Evolutionary conservation across 2,888 invertebrate genomes (phyloP).

Genomic region (Leptinotarsa peninsularis): DNA sequence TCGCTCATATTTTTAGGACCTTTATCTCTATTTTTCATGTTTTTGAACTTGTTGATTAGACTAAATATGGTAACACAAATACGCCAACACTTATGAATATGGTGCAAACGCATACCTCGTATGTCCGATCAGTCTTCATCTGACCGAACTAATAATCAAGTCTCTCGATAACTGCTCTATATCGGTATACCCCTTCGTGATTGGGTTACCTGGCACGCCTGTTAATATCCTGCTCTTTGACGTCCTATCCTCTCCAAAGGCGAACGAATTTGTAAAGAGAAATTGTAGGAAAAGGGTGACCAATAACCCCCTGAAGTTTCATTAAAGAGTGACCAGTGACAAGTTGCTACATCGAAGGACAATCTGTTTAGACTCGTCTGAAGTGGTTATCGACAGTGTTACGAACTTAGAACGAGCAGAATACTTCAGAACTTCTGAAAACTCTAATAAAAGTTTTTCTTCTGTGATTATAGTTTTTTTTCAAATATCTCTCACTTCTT

Average conservation of each 20-base stretch:
- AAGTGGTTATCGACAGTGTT: neutral
- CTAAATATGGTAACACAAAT: neutral
- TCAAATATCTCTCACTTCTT: too few relatives aligned
- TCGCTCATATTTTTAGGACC: too few relatives aligned
- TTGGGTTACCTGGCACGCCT: neutral
- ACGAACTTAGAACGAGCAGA: too few relatives aligned
- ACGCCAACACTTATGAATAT: too few relatives aligned
- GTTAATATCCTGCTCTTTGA: slow-evolving; percentile 4
- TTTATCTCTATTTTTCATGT: too few relatives aligned
- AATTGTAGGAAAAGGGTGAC: neutral
- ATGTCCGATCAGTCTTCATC: neutral
- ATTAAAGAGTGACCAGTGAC: neutral
- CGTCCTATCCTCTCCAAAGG: neutral
- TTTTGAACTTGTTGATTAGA: too few relatives aligned
- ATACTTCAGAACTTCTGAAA: too few relatives aligned
- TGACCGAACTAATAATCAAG: slow-evolving; percentile 6
- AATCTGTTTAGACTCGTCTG: neutral
- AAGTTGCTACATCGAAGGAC: neutral
- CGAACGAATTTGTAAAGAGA: neutral
- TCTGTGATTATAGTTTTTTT: too few relatives aligned
- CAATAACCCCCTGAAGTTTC: neutral
- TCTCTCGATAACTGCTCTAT: neutral
- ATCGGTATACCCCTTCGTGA: neutral
- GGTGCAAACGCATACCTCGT: neutral
- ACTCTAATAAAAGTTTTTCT: too few relatives aligned